Evolutionary conservation across 2,113 vertebrate species (phyloP).

Genomic region (Monopterus albus): DNA sequence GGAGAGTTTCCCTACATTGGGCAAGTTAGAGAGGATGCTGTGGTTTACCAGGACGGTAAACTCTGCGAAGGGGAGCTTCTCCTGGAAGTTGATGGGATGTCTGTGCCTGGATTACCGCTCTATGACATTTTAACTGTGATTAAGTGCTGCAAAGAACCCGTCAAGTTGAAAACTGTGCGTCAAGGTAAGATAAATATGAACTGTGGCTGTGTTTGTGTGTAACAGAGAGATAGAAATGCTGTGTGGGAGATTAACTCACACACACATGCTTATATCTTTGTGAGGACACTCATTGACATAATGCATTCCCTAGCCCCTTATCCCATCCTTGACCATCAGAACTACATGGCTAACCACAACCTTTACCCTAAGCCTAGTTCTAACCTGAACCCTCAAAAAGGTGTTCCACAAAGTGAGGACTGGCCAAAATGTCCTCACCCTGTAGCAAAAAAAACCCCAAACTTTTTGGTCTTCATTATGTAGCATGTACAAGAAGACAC

Average conservation of each 20-base stretch:
- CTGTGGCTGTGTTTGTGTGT: not conserved
- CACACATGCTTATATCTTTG: not conserved
- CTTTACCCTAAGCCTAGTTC: too few species aligned
- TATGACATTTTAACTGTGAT: constrained; percentile 90
- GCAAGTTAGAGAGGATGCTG: constrained; percentile 72
- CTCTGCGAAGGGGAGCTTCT: constrained; percentile 88
- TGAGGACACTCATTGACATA: too few species aligned
- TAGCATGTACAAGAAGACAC: too few species aligned
- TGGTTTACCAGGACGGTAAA: constrained; percentile 79
- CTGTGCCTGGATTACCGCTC: constrained; percentile 92
- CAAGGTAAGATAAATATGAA: constrained; percentile 88
- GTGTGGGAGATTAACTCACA: not conserved
- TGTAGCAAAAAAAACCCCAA: too few species aligned
- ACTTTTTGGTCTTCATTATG: too few species aligned
- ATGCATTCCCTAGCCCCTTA: too few species aligned
- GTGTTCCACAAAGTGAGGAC: too few species aligned
- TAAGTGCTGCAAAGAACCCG: constrained; percentile 84
- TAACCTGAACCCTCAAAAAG: too few species aligned
- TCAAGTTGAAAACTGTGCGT: constrained; percentile 90
- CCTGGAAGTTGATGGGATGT: constrained; percentile 91
- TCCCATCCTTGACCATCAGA: too few species aligned
- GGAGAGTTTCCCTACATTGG: constrained; percentile 91
- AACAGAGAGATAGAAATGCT: too few species aligned
- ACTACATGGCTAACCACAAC: too few species aligned
- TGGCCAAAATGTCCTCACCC: too few species aligned